phyloP scores from a whole-genome alignment of 2,797 vertebrate species.

The Lacerta bilineata region DNA sequence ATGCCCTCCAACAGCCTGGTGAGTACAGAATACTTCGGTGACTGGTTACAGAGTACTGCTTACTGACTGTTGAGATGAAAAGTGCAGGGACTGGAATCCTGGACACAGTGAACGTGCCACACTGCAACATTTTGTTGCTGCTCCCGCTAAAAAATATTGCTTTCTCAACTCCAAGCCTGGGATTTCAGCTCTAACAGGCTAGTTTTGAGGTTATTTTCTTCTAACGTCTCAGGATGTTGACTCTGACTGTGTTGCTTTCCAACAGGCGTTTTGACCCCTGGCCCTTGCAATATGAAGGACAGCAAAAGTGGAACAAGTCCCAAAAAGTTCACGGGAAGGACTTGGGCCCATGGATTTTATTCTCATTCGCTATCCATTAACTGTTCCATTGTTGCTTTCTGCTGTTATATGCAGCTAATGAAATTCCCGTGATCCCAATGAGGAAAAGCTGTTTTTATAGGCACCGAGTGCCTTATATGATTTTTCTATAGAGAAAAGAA shows the following conservation, averaged over 20 bases:
- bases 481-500: constrained; percentile 66
- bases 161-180: too few relatives aligned
- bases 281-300: neutral
- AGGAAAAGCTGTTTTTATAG: constrained; percentile 64
- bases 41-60: neutral
- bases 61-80: neutral
- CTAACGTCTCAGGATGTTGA: neutral
- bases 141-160: neutral
- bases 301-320: neutral
- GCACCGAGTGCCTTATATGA: constrained; percentile 27
- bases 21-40: neutral
- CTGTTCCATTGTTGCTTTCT: neutral
- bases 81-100: neutral
- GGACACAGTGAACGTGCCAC: neutral
- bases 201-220: neutral
- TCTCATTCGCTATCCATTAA: neutral
- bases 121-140: neutral
- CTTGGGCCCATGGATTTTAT: constrained; percentile 5
- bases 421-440: constrained; percentile 61
- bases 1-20: neutral
- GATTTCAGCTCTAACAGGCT: neutral
- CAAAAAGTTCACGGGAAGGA: neutral
- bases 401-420: constrained; percentile 3
- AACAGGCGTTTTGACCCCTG: neutral
- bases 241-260: neutral